A percentile compares a stretch with the other conserved stretches of the same genome.
Evolutionary conservation across 2,797 vertebrate genomes (phyloP).

Genomic region (Myotis myotis): DNA sequence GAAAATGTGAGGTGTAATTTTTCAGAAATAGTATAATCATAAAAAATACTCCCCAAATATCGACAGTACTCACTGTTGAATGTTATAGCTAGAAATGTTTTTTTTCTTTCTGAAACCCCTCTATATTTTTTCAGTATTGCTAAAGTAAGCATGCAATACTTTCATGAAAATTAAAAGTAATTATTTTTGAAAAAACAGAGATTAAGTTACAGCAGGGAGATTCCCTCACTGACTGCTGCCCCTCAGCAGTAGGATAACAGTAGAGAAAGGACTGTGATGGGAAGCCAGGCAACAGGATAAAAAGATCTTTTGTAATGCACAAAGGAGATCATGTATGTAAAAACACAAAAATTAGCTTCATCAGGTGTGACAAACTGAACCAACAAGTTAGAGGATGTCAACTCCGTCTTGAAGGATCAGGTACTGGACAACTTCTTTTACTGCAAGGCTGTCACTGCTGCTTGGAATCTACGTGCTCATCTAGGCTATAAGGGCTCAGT

Average conservation of each 20-base stretch:
- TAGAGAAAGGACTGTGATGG: background rate
- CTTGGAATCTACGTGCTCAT: rapidly evolving
- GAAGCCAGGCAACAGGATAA: rapidly evolving
- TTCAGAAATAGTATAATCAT: background rate
- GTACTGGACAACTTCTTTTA: background rate
- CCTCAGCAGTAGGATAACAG: background rate
- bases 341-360: background rate
- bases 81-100: background rate
- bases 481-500: background rate
- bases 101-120: background rate
- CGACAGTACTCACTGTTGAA: background rate
- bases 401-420: rapidly evolving
- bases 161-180: background rate
- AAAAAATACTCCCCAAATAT: background rate
- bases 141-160: background rate
- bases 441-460: background rate
- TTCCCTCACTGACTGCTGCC: background rate
- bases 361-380: background rate
- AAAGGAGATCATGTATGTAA: background rate
- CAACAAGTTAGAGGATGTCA: background rate
- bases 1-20: background rate
- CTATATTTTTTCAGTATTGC: background rate
- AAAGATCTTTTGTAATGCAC: rapidly evolving
- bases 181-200: background rate
- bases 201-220: background rate